These are phyloP conservation scores for Exephanes ischioxanthus DNA, from an alignment of 2,888 invertebrate genomes.

Conservation along the genomic window DNA sequence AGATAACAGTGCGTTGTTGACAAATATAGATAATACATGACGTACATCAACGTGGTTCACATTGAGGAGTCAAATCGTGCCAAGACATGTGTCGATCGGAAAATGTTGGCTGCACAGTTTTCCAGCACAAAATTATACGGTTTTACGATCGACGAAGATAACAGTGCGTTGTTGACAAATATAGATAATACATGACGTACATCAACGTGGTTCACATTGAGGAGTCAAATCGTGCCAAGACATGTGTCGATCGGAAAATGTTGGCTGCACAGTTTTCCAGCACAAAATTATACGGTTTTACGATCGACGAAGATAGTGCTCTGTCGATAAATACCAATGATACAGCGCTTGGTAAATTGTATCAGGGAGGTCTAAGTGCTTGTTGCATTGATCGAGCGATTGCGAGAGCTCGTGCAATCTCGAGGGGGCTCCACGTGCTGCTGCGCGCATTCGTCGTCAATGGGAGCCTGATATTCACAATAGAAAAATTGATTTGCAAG, in stretches of 20 bases:
- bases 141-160: neutral
- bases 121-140: neutral
- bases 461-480: slow-evolving; percentile 39
- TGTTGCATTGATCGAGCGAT: slow-evolving; percentile 64
- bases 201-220: neutral
- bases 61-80: no score
- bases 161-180: no score
- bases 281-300: neutral
- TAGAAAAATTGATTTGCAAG: slow-evolving; percentile 1
- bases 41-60: slow-evolving; percentile 1
- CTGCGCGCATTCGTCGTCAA: slow-evolving; percentile 63
- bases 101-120: neutral
- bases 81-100: neutral
- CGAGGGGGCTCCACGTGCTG: slow-evolving; percentile 40
- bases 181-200: neutral
- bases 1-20: no score
- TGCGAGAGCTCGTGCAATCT: slow-evolving; percentile 71
- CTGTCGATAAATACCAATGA: neutral
- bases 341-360: neutral
- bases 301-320: neutral
- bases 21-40: neutral
- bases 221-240: no score
- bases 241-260: neutral
- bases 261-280: neutral
- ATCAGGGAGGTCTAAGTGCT: neutral